Percentiles rank a stretch among this genome's conserved stretches.
Evolutionary conservation across 1,140 invertebrate genomes (phyloP).

Genomic region (Anoplophora glabripennis): DNA sequence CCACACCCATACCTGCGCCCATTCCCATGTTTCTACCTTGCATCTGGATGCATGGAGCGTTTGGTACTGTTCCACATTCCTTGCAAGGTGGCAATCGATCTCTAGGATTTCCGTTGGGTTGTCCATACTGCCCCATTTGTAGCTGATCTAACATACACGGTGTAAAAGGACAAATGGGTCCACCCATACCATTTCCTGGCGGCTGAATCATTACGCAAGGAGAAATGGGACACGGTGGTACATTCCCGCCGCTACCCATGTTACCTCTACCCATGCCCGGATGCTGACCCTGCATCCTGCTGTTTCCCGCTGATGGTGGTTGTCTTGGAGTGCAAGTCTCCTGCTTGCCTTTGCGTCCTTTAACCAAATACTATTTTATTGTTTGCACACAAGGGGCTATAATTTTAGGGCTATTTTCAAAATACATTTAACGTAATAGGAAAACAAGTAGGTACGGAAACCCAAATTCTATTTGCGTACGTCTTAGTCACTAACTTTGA

Average conservation of each 20-base stretch:
- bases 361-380: not conserved
- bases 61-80: slow-evolving; percentile 31
- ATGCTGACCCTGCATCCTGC: not conserved
- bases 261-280: not conserved
- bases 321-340: slow-evolving; percentile 1
- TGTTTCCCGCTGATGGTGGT: not conserved
- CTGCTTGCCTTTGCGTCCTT: not conserved
- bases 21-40: not conserved
- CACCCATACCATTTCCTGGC: not conserved
- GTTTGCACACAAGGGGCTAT: not conserved
- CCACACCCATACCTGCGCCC: not conserved
- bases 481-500: no score
- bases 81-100: slow-evolving; percentile 27
- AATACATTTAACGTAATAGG: no score
- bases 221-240: no score
- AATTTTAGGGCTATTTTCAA: not conserved
- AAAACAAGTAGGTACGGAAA: no score
- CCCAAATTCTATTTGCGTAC: no score
- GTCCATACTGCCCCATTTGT: not conserved
- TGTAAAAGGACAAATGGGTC: not conserved
- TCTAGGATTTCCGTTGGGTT: not conserved
- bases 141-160: not conserved
- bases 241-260: no score
- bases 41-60: slow-evolving; percentile 17
- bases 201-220: no score